These are phyloP conservation scores for Hemibagrus wyckioides DNA, from an alignment of 2,113 vertebrate species.

Conservation along the genomic window DNA sequence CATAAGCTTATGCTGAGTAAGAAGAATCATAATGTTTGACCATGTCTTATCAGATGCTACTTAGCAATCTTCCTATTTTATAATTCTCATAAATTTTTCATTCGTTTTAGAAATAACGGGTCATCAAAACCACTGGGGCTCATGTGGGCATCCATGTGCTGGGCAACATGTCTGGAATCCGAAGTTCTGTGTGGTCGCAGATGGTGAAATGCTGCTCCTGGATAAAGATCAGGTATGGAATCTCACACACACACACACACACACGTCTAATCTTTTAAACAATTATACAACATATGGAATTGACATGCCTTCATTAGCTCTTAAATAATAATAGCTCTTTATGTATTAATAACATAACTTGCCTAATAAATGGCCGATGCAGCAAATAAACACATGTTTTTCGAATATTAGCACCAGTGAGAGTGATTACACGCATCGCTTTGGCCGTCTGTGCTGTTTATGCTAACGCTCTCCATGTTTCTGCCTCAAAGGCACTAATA, in stretches of 20 bases:
- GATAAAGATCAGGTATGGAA: conserved; percentile 71
- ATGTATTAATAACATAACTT: neutral
- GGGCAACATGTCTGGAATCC: conserved; percentile 71
- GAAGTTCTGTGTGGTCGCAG: conserved; percentile 68
- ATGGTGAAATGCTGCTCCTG: conserved; percentile 74
- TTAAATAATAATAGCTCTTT: neutral
- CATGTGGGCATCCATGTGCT: conserved; percentile 69
- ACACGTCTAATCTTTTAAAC: no score
- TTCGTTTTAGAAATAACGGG: conserved; percentile 61
- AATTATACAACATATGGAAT: no score
- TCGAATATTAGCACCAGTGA: neutral
- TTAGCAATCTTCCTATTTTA: neutral
- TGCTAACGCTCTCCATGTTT: neutral
- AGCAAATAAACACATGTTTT: neutral
- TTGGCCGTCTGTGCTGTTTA: neutral
- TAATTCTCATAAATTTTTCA: neutral
- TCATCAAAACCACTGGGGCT: conserved; percentile 64
- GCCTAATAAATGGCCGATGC: neutral
- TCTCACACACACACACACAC: neutral
- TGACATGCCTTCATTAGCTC: neutral
- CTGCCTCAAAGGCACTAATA: neutral
- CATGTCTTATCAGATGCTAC: neutral
- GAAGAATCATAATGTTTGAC: neutral
- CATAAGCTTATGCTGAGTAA: neutral
- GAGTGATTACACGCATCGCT: neutral